Conservation (phyloP, 2,797 vertebrate genomes). For the Typhlichthys eigenmanni region DNA sequence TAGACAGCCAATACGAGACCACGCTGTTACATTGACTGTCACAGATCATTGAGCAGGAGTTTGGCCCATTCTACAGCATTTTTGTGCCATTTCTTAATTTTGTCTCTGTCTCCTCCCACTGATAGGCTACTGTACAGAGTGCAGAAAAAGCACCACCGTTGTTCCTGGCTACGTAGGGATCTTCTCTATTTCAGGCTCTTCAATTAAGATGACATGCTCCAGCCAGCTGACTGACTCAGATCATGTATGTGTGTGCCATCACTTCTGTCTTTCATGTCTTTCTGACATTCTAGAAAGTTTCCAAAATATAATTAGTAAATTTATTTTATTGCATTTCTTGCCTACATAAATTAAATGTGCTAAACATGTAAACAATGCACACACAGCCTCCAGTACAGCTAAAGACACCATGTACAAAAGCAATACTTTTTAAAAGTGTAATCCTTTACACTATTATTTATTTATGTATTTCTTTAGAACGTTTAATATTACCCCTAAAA, state of each 20-base stretch:
- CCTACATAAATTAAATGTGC: too few relatives aligned
- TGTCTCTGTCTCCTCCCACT: slow-evolving; percentile 41
- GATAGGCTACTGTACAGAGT: slow-evolving; percentile 37
- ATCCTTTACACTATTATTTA: slow-evolving; percentile 21
- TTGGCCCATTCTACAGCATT: not conserved
- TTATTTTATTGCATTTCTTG: too few relatives aligned
- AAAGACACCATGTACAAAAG: slow-evolving; percentile 2
- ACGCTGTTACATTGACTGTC: not conserved
- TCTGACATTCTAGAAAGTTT: slow-evolving; percentile 19
- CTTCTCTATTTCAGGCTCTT: slow-evolving; percentile 68
- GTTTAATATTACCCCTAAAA: slow-evolving; percentile 19
- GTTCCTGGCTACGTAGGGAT: slow-evolving; percentile 49
- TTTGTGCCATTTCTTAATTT: slow-evolving; percentile 44
- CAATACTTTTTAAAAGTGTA: slow-evolving; percentile 24
- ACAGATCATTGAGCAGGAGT: too few relatives aligned
- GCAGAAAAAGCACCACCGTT: slow-evolving; percentile 50
- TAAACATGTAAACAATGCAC: not conserved
- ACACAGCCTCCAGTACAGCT: not conserved
- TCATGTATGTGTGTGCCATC: slow-evolving; percentile 29
- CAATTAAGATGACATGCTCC: slow-evolving; percentile 62
- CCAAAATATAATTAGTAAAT: not conserved
- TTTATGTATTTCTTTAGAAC: slow-evolving; percentile 12
- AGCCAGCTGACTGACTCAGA: slow-evolving; percentile 41
- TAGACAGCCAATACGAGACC: too few relatives aligned
- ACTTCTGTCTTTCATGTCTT: slow-evolving; percentile 20